A percentile compares a stretch with the other conserved stretches of the same genome.
phyloP scores from a whole-genome alignment of 2,888 invertebrate species.

The Pinctada fucata region DNA sequence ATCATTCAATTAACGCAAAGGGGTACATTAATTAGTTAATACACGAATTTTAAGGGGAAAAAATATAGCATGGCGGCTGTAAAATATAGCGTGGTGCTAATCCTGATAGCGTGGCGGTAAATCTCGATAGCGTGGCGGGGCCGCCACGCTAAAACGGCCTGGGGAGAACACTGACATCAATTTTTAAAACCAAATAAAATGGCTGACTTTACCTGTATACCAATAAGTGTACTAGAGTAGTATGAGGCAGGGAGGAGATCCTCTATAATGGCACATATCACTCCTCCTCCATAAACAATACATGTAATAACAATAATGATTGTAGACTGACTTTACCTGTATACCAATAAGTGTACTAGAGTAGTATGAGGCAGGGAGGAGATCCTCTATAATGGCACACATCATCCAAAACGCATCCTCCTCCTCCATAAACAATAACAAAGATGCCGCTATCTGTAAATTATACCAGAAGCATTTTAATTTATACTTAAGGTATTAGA shows the following conservation, averaged over 20 bases:
- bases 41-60: too few species aligned
- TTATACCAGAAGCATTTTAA: background rate
- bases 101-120: too few species aligned
- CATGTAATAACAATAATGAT: constrained; percentile 80
- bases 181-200: too few species aligned
- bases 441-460: constrained; percentile 88
- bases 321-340: constrained; percentile 67
- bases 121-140: too few species aligned
- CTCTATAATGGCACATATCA: constrained; percentile 99
- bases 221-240: constrained; percentile 93
- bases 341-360: constrained; percentile 90
- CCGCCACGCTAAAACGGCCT: too few species aligned
- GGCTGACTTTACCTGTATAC: constrained; percentile 75
- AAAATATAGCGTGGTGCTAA: too few species aligned
- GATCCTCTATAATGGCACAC: constrained; percentile 98
- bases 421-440: constrained; percentile 95
- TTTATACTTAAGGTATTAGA: too few species aligned
- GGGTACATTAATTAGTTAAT: too few species aligned
- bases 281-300: constrained; percentile 97
- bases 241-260: constrained; percentile 97
- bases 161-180: too few species aligned
- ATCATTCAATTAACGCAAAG: too few species aligned
- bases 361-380: constrained; percentile 97
- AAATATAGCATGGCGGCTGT: too few species aligned
- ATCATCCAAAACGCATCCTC: constrained; percentile 99